Evolutionary conservation across 2,888 invertebrate species (phyloP).

Genomic region (Leptura quadrifasciata): DNA sequence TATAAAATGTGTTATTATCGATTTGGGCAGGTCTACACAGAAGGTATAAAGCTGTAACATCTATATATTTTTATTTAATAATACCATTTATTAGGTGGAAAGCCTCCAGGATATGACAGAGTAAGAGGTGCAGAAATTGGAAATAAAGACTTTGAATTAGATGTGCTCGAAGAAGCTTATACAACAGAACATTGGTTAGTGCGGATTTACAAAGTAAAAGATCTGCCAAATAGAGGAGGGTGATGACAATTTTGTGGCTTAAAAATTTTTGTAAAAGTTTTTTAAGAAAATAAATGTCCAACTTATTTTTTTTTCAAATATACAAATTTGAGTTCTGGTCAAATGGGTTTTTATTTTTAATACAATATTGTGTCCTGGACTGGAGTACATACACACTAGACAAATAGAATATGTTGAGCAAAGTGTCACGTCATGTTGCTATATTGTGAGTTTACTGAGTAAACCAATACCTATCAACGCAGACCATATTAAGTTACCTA

Average conservation of each 20-base stretch:
- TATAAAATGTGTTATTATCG: slow-evolving; percentile 99
- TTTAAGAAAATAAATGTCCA: slow-evolving; percentile 41
- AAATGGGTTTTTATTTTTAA: too few relatives aligned
- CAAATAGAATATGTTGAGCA: too few relatives aligned
- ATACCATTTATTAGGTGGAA: slow-evolving; percentile 77
- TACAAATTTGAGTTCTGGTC: too few relatives aligned
- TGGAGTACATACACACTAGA: too few relatives aligned
- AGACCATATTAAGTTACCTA: too few relatives aligned
- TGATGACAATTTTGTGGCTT: slow-evolving; percentile 67
- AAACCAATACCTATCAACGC: too few relatives aligned
- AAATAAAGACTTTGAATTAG: slow-evolving; percentile 97
- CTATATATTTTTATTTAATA: slow-evolving; percentile 7
- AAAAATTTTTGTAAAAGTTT: slow-evolving; percentile 44
- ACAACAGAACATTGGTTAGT: slow-evolving; percentile 99
- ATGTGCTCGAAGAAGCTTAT: slow-evolving; percentile 99
- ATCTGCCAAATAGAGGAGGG: slow-evolving; percentile 90
- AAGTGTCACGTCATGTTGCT: too few relatives aligned
- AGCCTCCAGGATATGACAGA: slow-evolving; percentile 96
- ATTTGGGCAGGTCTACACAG: slow-evolving; percentile 97
- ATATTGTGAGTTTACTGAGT: too few relatives aligned
- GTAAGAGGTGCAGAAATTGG: slow-evolving; percentile 98
- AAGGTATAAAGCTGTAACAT: slow-evolving; percentile 76
- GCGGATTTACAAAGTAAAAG: slow-evolving; percentile 98
- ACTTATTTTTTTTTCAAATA: slow-evolving; percentile 11
- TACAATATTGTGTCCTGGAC: too few relatives aligned